These are phyloP conservation scores for Glyptemys insculpta DNA, from an alignment of 2,797 vertebrate genomes.

Conservation along the genomic window DNA sequence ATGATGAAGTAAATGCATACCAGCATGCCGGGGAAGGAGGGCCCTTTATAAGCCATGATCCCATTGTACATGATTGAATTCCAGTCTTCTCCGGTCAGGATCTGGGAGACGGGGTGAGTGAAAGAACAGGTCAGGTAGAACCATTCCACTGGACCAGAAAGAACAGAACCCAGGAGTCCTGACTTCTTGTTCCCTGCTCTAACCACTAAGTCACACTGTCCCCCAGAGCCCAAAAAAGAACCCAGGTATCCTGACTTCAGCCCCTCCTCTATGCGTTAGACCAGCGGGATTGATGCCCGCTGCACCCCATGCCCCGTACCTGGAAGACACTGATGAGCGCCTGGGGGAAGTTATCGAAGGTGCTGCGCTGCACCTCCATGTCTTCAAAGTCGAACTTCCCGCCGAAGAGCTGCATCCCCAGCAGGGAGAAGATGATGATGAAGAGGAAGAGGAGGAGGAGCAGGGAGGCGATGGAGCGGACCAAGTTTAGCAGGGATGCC, in stretches of 20 bases:
- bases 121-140: not conserved
- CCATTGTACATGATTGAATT: conserved; percentile 95
- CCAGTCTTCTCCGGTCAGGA: conserved; percentile 97
- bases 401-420: conserved; percentile 99
- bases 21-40: too few relatives aligned
- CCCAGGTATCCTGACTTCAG: not conserved
- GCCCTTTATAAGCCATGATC: too few relatives aligned
- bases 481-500: conserved; percentile 95
- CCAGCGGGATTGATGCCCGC: not conserved
- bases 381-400: conserved; percentile 95
- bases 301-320: conserved; percentile 78
- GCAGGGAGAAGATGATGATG: conserved; percentile 94
- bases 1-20: too few relatives aligned
- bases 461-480: conserved; percentile 96
- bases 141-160: not conserved
- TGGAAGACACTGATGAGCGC: conserved; percentile 98
- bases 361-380: conserved; percentile 89
- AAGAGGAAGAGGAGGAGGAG: conserved; percentile 98
- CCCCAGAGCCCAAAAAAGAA: not conserved
- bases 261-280: not conserved
- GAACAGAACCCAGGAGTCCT: not conserved
- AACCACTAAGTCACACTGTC: not conserved
- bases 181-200: not conserved
- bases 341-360: conserved; percentile 97
- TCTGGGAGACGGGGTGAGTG: conserved; percentile 75